Base-by-base conservation (phyloP, 2,797 vertebrate species). In the Sus cebifrons region DNA sequence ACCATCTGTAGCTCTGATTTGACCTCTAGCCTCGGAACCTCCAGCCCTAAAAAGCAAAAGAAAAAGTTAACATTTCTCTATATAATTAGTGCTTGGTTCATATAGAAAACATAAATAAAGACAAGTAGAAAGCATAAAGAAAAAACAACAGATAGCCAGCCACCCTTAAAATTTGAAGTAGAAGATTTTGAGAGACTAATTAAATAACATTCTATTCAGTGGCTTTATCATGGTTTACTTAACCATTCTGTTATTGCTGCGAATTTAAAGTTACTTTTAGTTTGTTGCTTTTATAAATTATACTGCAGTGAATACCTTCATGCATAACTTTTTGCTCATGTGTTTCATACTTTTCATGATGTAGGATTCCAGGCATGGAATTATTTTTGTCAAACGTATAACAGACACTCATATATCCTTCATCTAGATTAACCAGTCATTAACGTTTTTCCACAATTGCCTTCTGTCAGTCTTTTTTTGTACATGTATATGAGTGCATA, bases 141-240 rank as follows among this genome's bases (percentile, higher is more conserved):
- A 77, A 75, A 91, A 71, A 40, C 23, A 14, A 56, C 54, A 84
- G 36, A 36, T 36, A 36, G 52, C 10, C 29, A 67, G 62, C 29
- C 17, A 75, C 23, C 12, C 52, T 84, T 84, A 89, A 94, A 89
- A 89, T 70, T 94, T 89, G 62, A 89, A 83, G 52, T 77, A 60
- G 79, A 68, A 67, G 36, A 84, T 70, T 93, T 83, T 75, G 67
- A 62, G 68, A 32, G 16, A 74, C 49, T 67, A 93, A 27, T 64
- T 36, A 56, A 92, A 49, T 81, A 67, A 54, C 54, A 20, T 77
- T 89, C 14, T 10, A 5, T 86, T 78, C 62, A 70, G 29, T 21
- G 40, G 16, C 14, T 86, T 86, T 82, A 78, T 78, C 52, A 29
- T 89, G 79, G 71, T 89, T 62, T 68, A 75, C 17, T 84, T 83